Base-by-base conservation (phyloP, 2,888 invertebrate genomes). In the Lasioglossum lativentre region DNA sequence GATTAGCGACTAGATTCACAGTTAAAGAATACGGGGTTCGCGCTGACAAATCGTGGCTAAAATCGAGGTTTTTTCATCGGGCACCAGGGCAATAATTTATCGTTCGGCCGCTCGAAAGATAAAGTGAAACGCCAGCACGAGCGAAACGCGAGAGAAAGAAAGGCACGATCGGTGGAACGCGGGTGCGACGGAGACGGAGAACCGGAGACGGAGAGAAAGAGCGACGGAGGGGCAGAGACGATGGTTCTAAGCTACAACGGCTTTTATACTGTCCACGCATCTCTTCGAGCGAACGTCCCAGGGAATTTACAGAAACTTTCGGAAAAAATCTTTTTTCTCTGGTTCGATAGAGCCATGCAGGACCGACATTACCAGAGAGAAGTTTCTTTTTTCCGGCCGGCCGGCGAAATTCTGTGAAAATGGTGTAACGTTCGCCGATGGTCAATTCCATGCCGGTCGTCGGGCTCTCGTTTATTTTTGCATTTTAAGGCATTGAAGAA, bases 401-500 rank as follows among this genome's bases (percentile, higher is more conserved):
- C 23, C 14, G 45, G 6, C 19, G 83, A 88, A 92, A 92, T 93
- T 91, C 47, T 82, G 47, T 76, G 81, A 93, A 93, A 93, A 91
- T 92, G 79, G 63, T 27, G 68, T 30, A 73, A 59, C 14, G 56
- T 30, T 76, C 63, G 47, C 82, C 70, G 71, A 68, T 78, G 89
- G 90, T 88, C 90, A 91, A 91, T 91, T 91, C 88, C 90, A 86
- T 91, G 72, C 68, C 91, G 70, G 84, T 27, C 85, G 84, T 79
- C 88, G 77, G 74, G 88, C 86, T 85, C 89, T 93, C 94, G 94
- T 94, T 94, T 94, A 94, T 94, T 94, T 94, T 94, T 94, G 94
- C 93, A 94, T 94, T 94, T 94, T 94, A 94, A 94, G 93, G 94
- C 93, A 94, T 94, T 91, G 94, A 93, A 94, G 94, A 93, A 94